Percentiles rank a stretch among this genome's conserved stretches.
Evolutionary conservation across 2,888 invertebrate genomes (phyloP).

Genomic region (Oscheius myriophilus): DNA sequence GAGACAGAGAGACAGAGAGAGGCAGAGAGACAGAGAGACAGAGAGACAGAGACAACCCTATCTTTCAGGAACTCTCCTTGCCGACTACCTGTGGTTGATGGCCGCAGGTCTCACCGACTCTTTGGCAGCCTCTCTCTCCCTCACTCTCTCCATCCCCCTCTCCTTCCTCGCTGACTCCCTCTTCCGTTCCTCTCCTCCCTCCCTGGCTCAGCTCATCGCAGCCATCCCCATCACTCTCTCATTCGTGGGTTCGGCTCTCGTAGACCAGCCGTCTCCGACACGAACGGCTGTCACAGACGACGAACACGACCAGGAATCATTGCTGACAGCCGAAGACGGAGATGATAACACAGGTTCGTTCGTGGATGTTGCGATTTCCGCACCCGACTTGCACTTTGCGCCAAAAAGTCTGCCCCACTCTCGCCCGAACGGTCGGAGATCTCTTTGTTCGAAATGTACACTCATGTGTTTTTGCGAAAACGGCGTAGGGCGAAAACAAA

Average conservation of each 20-base stretch:
- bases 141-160: slow-evolving; percentile 88
- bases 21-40: too few relatives aligned
- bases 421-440: too few relatives aligned
- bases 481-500: too few relatives aligned
- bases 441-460: too few relatives aligned
- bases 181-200: slow-evolving; percentile 71
- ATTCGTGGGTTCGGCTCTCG: slow-evolving; percentile 79
- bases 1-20: too few relatives aligned
- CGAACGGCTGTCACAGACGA: slow-evolving; percentile 1
- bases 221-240: slow-evolving; percentile 82
- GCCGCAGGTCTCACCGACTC: slow-evolving; percentile 92
- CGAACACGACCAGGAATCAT: slow-evolving; percentile 12
- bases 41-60: not conserved
- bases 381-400: too few relatives aligned
- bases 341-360: slow-evolving; percentile 8
- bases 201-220: slow-evolving; percentile 81
- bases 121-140: slow-evolving; percentile 85
- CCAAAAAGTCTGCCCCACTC: too few relatives aligned
- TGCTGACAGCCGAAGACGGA: slow-evolving; percentile 2
- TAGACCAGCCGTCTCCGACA: slow-evolving; percentile 70
- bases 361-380: not conserved
- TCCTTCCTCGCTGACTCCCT: slow-evolving; percentile 85
- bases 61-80: slow-evolving; percentile 82
- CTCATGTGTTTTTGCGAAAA: too few relatives aligned
- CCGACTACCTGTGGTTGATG: slow-evolving; percentile 92